phyloP scores from a whole-genome alignment of 1,140 invertebrate species.

The Magallana gigas region DNA sequence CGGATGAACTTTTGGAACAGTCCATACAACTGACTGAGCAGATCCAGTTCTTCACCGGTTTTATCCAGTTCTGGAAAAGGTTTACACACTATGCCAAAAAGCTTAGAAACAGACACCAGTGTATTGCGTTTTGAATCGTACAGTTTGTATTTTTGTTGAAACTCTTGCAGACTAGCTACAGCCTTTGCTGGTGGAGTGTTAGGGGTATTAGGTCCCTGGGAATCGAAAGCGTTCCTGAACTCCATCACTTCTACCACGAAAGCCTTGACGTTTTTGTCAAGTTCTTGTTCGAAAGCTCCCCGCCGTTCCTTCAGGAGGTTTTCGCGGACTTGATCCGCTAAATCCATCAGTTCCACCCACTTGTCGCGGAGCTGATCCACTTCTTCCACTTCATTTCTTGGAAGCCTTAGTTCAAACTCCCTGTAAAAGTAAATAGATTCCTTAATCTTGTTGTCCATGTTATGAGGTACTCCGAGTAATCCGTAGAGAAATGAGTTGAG shows the following conservation, averaged over 20 bases:
- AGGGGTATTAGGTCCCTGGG: constrained; percentile 77
- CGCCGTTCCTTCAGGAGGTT: constrained; percentile 77
- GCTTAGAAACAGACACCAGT: constrained; percentile 78
- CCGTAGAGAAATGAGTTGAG: too few species aligned
- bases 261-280: constrained; percentile 80
- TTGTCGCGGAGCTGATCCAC: constrained; percentile 75
- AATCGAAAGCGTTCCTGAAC: constrained; percentile 80
- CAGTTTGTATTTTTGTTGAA: constrained; percentile 75
- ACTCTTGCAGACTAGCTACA: constrained; percentile 76
- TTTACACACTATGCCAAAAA: constrained; percentile 78
- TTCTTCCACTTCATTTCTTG: constrained; percentile 77
- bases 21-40: constrained; percentile 78
- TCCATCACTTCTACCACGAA: constrained; percentile 80
- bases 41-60: constrained; percentile 78
- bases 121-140: constrained; percentile 78
- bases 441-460: too few species aligned
- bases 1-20: constrained; percentile 79
- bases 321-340: constrained; percentile 76
- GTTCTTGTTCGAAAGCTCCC: constrained; percentile 78
- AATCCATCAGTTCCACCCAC: constrained; percentile 76
- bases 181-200: constrained; percentile 78
- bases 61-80: constrained; percentile 79
- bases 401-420: constrained; percentile 76
- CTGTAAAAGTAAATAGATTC: constrained; percentile 57
- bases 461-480: too few species aligned